A percentile compares a stretch with the other conserved stretches of the same genome.
These are phyloP conservation scores for Ochotona princeps DNA, from an alignment of 2,113 vertebrate species.

Conservation along the genomic window DNA sequence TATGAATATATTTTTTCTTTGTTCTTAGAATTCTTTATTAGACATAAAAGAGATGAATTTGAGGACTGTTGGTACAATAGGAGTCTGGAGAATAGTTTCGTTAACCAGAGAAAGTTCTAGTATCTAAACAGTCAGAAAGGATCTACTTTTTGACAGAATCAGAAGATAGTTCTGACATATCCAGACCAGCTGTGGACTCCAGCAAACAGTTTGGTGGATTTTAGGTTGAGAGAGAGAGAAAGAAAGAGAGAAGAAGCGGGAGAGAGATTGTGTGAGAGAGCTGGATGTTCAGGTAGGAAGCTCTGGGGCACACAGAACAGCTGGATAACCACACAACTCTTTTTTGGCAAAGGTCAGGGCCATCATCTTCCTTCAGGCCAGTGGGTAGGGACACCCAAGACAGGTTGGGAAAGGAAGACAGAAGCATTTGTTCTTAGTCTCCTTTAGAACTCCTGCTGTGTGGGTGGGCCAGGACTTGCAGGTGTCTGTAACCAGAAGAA, in stretches of 20 bases:
- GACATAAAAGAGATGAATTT: neutral
- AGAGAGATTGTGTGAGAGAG: neutral
- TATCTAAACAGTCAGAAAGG: constrained; percentile 39
- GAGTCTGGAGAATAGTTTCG: neutral
- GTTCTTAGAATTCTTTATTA: constrained; percentile 28
- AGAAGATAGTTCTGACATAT: neutral
- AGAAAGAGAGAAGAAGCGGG: no score
- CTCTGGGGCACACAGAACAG: neutral
- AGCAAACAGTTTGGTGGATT: neutral
- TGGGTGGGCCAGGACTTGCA: constrained; percentile 77
- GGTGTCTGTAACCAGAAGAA: constrained; percentile 70
- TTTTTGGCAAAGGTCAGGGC: neutral
- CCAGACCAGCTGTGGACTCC: neutral
- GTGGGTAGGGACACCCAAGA: constrained; percentile 52
- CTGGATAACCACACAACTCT: neutral
- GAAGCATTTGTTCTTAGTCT: constrained; percentile 64
- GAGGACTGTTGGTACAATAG: neutral
- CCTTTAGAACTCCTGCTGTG: constrained; percentile 49
- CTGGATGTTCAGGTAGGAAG: neutral
- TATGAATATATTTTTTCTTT: constrained; percentile 27
- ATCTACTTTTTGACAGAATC: neutral
- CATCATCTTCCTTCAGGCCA: constrained; percentile 10
- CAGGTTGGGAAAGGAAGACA: constrained; percentile 64
- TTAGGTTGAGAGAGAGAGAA: neutral
- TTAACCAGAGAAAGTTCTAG: neutral